Evolutionary conservation across 2,888 invertebrate species (phyloP).

Genomic region (Callinectes sapidus): DNA sequence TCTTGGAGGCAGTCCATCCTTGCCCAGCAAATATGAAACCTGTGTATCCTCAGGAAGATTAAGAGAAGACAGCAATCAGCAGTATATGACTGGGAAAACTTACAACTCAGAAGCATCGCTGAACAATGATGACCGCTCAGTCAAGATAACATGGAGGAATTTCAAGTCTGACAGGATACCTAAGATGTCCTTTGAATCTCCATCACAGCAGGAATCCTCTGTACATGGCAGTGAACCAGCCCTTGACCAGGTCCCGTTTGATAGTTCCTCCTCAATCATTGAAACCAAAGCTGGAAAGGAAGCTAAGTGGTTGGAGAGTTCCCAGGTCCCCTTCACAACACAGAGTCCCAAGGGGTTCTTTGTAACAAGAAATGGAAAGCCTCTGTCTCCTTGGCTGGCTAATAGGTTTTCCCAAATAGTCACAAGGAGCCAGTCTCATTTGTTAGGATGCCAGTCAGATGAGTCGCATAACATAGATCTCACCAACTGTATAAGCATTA

Average conservation of each 20-base stretch:
- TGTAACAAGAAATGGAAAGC: neutral
- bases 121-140: neutral
- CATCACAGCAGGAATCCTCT: neutral
- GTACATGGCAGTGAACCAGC: neutral
- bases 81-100: neutral
- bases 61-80: neutral
- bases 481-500: neutral
- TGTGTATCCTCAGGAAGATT: neutral
- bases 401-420: slow-evolving; percentile 7
- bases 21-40: slow-evolving; percentile 43
- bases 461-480: neutral
- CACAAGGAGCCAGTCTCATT: neutral
- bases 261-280: neutral
- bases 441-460: neutral
- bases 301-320: neutral
- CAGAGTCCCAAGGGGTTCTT: slow-evolving; percentile 1
- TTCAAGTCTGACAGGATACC: slow-evolving; percentile 3
- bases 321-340: neutral
- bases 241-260: neutral
- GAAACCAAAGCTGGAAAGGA: neutral
- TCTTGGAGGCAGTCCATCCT: neutral
- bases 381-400: neutral
- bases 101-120: neutral
- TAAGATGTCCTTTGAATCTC: neutral
- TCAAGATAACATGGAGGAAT: neutral